A percentile compares a stretch with the other conserved stretches of the same genome.
Evolutionary conservation across 92 coral and sea anemone genomes (phyloP).

Genomic region (Zoanthus sociatus): DNA sequence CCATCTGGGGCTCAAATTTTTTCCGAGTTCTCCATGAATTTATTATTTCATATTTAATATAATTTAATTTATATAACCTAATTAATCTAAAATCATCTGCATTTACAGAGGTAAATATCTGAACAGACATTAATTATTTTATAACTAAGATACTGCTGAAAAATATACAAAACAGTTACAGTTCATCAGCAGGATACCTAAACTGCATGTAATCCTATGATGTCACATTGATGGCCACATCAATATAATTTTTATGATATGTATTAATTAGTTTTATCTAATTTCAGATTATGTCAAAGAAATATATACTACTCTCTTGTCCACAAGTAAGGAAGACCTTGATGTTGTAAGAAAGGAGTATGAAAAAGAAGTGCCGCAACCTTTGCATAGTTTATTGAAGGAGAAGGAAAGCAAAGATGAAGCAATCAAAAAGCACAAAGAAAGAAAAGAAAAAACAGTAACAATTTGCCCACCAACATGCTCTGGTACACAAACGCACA

Average conservation of each 20-base stretch:
- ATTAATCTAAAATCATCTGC: too few relatives aligned
- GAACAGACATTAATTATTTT: too few relatives aligned
- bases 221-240: too few relatives aligned
- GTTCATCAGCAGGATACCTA: too few relatives aligned
- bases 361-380: constrained; percentile 45
- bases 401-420: constrained; percentile 56
- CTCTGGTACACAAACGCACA: constrained; percentile 55
- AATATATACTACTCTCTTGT: constrained; percentile 52
- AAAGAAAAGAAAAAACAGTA: constrained; percentile 50
- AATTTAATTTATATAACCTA: neutral
- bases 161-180: too few relatives aligned
- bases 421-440: constrained; percentile 41
- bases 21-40: too few relatives aligned
- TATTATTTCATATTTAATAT: neutral
- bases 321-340: constrained; percentile 62
- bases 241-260: too few relatives aligned
- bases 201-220: too few relatives aligned
- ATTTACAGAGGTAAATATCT: too few relatives aligned
- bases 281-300: constrained; percentile 68
- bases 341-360: constrained; percentile 50
- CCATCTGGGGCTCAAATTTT: too few relatives aligned
- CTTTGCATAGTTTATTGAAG: constrained; percentile 55
- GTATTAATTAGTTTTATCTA: neutral
- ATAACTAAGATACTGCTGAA: too few relatives aligned
- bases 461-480: constrained; percentile 67